phyloP scores from a whole-genome alignment of 2,888 invertebrate species.

The Dryomyza anilis region DNA sequence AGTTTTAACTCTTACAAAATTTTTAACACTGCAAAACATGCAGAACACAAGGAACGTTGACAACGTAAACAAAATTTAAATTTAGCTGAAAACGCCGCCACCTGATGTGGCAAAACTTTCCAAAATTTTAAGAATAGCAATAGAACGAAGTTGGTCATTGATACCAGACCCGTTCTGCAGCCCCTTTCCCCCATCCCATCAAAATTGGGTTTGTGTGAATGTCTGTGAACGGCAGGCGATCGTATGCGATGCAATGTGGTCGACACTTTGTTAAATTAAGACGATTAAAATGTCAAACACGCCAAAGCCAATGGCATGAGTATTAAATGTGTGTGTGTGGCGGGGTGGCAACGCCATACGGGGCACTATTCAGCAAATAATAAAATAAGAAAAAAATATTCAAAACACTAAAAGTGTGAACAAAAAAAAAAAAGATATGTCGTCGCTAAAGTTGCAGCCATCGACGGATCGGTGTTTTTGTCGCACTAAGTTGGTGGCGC shows the following conservation, averaged over 20 bases:
- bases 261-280: conserved; percentile 45
- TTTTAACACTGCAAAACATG: too few relatives aligned
- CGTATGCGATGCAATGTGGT: neutral
- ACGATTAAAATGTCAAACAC: conserved; percentile 57
- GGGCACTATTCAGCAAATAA: neutral
- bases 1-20: too few relatives aligned
- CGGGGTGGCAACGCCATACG: too few relatives aligned
- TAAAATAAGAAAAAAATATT: neutral
- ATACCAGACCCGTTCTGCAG: too few relatives aligned
- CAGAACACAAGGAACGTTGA: too few relatives aligned
- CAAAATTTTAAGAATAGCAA: neutral
- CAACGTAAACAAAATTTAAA: neutral
- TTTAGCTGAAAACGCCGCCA: conserved; percentile 3
- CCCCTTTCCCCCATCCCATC: too few relatives aligned
- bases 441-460: neutral
- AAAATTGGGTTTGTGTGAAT: neutral
- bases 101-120: too few relatives aligned
- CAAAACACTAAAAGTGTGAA: neutral
- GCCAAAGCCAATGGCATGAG: too few relatives aligned
- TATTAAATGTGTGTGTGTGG: too few relatives aligned
- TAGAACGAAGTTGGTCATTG: neutral
- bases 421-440: too few relatives aligned
- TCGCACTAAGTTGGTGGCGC: neutral
- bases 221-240: neutral
- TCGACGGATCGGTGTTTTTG: neutral